Percentiles rank a stretch among this genome's conserved stretches.
phyloP scores from a whole-genome alignment of 2,113 vertebrate species.

The Mobula hypostoma region DNA sequence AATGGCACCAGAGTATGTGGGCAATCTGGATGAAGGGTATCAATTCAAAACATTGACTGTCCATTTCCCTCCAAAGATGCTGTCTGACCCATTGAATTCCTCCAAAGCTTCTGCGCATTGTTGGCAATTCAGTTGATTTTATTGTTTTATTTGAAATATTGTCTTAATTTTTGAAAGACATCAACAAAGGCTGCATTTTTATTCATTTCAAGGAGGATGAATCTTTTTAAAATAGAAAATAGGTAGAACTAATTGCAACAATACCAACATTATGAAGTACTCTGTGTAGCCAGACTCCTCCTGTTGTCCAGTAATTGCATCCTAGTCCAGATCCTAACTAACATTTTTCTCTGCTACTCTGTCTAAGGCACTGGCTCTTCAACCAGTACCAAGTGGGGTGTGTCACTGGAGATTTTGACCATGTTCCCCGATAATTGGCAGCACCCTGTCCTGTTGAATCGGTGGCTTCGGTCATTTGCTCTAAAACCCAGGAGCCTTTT shows the following conservation, averaged over 20 bases:
- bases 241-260: not conserved
- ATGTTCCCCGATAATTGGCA: too few species aligned
- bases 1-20: not conserved
- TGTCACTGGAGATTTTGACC: too few species aligned
- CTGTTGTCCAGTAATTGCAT: not conserved
- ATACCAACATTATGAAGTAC: not conserved
- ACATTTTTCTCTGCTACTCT: not conserved
- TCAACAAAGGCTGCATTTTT: not conserved
- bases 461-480: too few species aligned
- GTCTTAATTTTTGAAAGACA: not conserved
- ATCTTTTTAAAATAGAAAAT: not conserved
- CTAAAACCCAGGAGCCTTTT: not conserved
- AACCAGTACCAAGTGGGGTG: too few species aligned
- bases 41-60: too few species aligned
- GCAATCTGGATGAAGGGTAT: not conserved
- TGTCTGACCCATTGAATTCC: too few species aligned
- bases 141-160: not conserved
- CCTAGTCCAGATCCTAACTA: not conserved
- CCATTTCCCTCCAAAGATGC: too few species aligned
- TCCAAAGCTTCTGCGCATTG: too few species aligned
- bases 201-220: not conserved
- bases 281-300: not conserved
- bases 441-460: too few species aligned
- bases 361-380: not conserved
- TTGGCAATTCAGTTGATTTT: not conserved